These are phyloP conservation scores for Gobio gobio DNA, from an alignment of 2,113 vertebrate genomes.

Conservation along the genomic window DNA sequence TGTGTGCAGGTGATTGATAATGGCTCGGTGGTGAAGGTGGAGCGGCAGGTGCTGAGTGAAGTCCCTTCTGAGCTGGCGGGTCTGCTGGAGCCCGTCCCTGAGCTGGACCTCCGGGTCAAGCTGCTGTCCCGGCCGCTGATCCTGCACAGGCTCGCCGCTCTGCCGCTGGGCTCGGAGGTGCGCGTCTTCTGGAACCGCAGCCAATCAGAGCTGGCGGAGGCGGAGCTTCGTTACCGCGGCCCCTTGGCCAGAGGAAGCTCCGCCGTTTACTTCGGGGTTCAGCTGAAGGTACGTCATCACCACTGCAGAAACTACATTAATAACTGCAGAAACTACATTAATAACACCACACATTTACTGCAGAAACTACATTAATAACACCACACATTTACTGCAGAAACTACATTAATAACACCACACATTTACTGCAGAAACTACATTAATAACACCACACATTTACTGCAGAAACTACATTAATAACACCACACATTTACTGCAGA, in stretches of 20 bases:
- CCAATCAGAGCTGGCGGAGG: constrained; percentile 70
- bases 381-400: too few species aligned
- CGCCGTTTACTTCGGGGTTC: constrained; percentile 75
- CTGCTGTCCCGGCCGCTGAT: constrained; percentile 68
- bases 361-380: too few species aligned
- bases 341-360: too few species aligned
- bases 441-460: too few species aligned
- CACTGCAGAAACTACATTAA: too few species aligned
- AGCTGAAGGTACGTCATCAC: constrained; percentile 71
- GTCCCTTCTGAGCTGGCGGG: constrained; percentile 53
- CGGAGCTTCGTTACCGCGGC: constrained; percentile 76
- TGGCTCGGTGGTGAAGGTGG: constrained; percentile 67
- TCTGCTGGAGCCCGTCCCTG: constrained; percentile 75
- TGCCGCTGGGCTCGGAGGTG: constrained; percentile 67
- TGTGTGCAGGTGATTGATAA: constrained; percentile 73
- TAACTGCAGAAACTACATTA: too few species aligned
- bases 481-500: too few species aligned
- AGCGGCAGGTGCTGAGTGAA: constrained; percentile 65
- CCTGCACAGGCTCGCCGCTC: constrained; percentile 63
- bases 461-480: too few species aligned
- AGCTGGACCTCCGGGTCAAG: constrained; percentile 71
- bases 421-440: too few species aligned
- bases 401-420: too few species aligned
- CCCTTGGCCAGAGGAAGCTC: constrained; percentile 69
- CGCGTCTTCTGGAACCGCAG: constrained; percentile 66